Base-by-base conservation (phyloP, 2,797 vertebrate genomes). In the Neosilurus hyrtlii region DNA sequence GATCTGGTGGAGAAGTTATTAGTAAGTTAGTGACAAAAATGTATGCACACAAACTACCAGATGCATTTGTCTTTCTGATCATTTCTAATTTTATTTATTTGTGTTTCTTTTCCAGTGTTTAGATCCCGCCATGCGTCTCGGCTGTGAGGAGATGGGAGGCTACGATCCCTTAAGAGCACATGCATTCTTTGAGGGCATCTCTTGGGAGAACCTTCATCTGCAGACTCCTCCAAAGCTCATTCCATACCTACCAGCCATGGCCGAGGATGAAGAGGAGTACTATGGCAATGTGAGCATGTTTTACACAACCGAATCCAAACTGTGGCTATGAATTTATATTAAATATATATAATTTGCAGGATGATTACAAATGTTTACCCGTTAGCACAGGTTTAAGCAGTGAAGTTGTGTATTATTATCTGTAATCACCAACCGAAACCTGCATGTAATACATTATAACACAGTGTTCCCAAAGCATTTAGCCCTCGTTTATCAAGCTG, bases 211-310 rank as follows among this genome's bases (percentile, higher is more conserved):
- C 84, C 90, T 99, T 9, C 96, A 97, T 88, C 90, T 95, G 86
- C 97, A 99, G 91, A 98, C 95, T 0, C 97, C 98, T 0, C 98
- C 98, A 0, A 99, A 99, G 88, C 97, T 99, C 87, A 99, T 97
- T 0, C 96, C 98, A 0, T 99, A 99, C 90, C 91, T 99, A 85
- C 98, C 98, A 9, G 98, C 98, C 72, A 99, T 99, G 98, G 98
- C 98, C 0, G 98, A 99, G 86, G 97, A 99, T 54, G 98, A 99
- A 26, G 97, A 99, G 89, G 98, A 99, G 90, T 99, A 96, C 93
- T 99, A 99, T 2, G 97, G 98, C 92, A 99, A 99, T 12, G 98
- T 99, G 92, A 93, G 95, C 89, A 22, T 16, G 9, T 15, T 61
- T 59, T 35, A 22, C 35, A 61, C 68, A 51, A n/a, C 20, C 1